phyloP scores from a whole-genome alignment of 2,797 vertebrate species.

The Nannoperca obscura region DNA sequence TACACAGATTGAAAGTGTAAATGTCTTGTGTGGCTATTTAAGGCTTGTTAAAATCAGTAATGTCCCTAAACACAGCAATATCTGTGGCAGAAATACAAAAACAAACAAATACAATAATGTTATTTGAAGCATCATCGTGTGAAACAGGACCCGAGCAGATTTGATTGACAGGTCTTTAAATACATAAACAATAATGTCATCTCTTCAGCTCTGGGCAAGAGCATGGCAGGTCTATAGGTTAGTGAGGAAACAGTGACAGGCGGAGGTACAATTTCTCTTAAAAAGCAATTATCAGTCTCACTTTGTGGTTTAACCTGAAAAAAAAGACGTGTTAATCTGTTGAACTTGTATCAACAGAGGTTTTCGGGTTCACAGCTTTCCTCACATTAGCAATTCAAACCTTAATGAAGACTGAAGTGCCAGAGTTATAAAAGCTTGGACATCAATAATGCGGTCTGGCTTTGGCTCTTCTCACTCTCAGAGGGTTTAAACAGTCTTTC shows the following conservation, averaged over 20 bases:
- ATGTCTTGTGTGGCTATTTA: neutral
- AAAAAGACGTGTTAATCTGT: neutral
- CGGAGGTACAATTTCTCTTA: neutral
- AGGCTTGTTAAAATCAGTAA: neutral
- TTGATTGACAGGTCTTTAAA: neutral
- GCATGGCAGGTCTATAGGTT: neutral
- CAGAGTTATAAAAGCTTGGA: slow-evolving; percentile 26
- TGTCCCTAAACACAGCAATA: neutral
- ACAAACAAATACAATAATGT: no score
- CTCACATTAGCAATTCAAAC: neutral
- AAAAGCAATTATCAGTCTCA: neutral
- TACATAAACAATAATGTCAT: neutral
- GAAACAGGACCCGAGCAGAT: no score
- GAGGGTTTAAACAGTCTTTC: slow-evolving; percentile 23
- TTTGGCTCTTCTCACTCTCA: neutral
- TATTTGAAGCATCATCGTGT: no score
- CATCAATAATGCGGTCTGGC: slow-evolving; percentile 22
- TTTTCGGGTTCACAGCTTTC: neutral
- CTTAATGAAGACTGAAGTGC: slow-evolving; percentile 8
- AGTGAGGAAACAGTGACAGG: neutral
- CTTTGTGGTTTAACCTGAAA: neutral
- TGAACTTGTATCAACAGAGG: neutral
- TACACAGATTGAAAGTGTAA: neutral
- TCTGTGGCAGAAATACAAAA: no score
- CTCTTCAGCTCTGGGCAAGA: no score